Percentiles rank a stretch among this genome's conserved stretches.
These are phyloP conservation scores for Nephrotoma appendiculata DNA, from an alignment of 2,888 invertebrate species.

Conservation along the genomic window DNA sequence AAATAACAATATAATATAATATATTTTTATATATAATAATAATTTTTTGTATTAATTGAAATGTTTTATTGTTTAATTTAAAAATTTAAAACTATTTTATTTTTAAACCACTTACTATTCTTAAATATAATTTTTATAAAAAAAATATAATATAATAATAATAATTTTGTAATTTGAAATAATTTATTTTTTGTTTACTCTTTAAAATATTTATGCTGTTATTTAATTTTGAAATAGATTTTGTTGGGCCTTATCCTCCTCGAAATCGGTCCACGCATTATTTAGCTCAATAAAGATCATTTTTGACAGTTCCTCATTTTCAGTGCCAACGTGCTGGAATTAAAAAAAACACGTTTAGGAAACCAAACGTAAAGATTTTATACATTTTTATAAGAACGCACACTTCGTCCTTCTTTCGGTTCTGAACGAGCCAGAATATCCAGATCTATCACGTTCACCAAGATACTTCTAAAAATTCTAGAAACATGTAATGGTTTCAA, in stretches of 20 bases:
- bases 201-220: background rate
- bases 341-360: conserved; percentile 13
- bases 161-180: background rate
- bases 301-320: conserved; percentile 86
- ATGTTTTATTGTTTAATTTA: background rate
- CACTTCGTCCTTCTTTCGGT: too few relatives aligned
- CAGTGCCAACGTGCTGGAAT: conserved; percentile 78
- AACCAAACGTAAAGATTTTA: too few relatives aligned
- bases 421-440: too few relatives aligned
- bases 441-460: too few relatives aligned
- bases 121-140: background rate
- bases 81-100: background rate
- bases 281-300: conserved; percentile 97
- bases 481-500: too few relatives aligned
- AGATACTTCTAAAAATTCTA: too few relatives aligned
- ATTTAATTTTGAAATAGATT: conserved; percentile 43
- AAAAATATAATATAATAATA: background rate
- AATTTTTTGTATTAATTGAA: background rate
- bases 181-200: background rate
- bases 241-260: conserved; percentile 69
- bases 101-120: background rate
- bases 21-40: background rate
- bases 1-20: background rate
- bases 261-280: conserved; percentile 97
- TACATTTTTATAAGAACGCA: too few relatives aligned